Evolutionary conservation across 2,888 invertebrate species (phyloP).

Genomic region (Sphecodes monilicornis): DNA sequence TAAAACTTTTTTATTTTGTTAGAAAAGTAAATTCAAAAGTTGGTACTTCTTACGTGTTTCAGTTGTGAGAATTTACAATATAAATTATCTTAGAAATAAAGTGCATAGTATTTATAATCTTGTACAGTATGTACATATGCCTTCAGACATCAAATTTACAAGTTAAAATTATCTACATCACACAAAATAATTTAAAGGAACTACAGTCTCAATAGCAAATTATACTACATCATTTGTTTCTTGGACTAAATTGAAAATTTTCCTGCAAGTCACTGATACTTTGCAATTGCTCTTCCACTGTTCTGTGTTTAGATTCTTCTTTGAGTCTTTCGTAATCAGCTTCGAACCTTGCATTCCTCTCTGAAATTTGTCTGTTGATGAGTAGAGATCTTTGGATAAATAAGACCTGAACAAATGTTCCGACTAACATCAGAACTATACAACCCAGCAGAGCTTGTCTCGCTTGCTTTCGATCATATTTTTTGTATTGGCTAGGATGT

Average conservation of each 20-base stretch:
- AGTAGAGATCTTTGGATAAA: neutral
- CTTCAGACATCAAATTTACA: neutral
- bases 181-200: neutral
- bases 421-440: neutral
- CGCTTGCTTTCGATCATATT: no score
- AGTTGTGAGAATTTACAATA: neutral
- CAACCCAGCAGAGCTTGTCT: neutral
- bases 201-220: neutral
- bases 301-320: neutral
- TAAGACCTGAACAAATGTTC: neutral
- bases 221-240: conserved; percentile 14
- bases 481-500: neutral
- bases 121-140: neutral
- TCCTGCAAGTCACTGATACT: neutral
- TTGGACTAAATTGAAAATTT: neutral
- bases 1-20: neutral
- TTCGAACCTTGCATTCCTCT: neutral
- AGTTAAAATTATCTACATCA: neutral
- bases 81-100: neutral
- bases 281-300: conserved; percentile 9
- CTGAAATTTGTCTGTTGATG: neutral
- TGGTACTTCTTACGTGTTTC: neutral
- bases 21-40: neutral
- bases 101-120: neutral
- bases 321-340: neutral